Evolutionary conservation across 2,113 vertebrate species (phyloP), one percentile per base, ranked within the genome.

Genomic region (Tupaia chinensis): DNA sequence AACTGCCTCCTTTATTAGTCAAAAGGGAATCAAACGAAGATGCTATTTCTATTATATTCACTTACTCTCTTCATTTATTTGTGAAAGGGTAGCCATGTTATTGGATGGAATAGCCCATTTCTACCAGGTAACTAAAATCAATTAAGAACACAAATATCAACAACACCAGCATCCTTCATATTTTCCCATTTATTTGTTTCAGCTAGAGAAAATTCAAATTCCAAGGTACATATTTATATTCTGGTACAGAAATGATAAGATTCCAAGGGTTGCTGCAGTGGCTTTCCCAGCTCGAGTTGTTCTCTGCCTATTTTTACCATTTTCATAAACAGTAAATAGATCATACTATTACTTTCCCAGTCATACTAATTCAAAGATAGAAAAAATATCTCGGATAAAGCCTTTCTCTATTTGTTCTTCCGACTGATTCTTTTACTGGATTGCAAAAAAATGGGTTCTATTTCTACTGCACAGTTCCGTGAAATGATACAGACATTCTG

Each of bases 1-100:
- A 61, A 16, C 8, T 82, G 20, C 32, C 56, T 63, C 15, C 65
- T 92, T 81, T 93, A 22, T 68, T 76, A 85, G 63, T 9, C 76
- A 86, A 92, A 88, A 65, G 5, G 23, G 29, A 91, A 82, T 86
- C n/a, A n/a, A 85, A 96, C 94, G 34, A 76, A 79, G 54, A 76
- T 63, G 14, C 53, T 66, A 25, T 92, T 76, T 85, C 10, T 69
- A 10, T 60, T 70, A 17, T 77, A 87, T 53, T 53, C 22, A 92
- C 93, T 16, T 61, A 63, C 22, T 70, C 53, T 14, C 15, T 17
- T 54, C 25, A 66, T 34, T 60, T 22, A 61, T 34, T 93, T 74
- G 22, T 1, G 80, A 76, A 94, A 68, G 9, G 65, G 66, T 25
- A 85, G 56, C 68, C 10, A 87, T 82, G 3, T n/a, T 58, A 60